phyloP scores from a whole-genome alignment of 2,113 vertebrate genomes.

The Tympanuchus pallidicinctus region DNA sequence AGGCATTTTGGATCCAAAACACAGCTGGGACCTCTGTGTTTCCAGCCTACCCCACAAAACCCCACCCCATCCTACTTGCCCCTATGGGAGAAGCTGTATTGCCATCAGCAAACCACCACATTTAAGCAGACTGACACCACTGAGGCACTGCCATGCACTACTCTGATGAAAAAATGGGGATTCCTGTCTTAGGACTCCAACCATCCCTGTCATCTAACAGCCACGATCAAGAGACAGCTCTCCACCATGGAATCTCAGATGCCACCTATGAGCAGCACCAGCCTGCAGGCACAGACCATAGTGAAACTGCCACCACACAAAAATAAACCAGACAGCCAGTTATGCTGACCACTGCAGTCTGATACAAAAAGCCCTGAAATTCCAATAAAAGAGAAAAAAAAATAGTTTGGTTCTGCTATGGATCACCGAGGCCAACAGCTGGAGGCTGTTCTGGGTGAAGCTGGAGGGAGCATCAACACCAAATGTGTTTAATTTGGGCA shows the following conservation, averaged over 20 bases:
- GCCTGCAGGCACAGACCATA: rapidly evolving
- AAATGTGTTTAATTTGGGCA: background rate
- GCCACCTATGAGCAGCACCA: rapidly evolving
- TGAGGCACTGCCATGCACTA: rapidly evolving
- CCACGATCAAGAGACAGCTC: background rate
- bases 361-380: background rate
- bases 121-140: background rate
- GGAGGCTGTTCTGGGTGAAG: background rate
- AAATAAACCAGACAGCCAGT: background rate
- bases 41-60: background rate
- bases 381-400: background rate
- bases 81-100: rapidly evolving
- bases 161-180: background rate
- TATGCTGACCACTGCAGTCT: background rate
- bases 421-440: constrained; percentile 28
- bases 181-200: background rate
- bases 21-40: background rate
- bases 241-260: background rate
- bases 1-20: rapidly evolving
- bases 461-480: background rate
- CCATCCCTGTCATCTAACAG: background rate
- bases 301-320: background rate
- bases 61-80: background rate
- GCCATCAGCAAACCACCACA: background rate
- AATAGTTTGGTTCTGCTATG: background rate